Base-by-base conservation (phyloP, 2,797 vertebrate species). In the Sebastes hubbsi region DNA sequence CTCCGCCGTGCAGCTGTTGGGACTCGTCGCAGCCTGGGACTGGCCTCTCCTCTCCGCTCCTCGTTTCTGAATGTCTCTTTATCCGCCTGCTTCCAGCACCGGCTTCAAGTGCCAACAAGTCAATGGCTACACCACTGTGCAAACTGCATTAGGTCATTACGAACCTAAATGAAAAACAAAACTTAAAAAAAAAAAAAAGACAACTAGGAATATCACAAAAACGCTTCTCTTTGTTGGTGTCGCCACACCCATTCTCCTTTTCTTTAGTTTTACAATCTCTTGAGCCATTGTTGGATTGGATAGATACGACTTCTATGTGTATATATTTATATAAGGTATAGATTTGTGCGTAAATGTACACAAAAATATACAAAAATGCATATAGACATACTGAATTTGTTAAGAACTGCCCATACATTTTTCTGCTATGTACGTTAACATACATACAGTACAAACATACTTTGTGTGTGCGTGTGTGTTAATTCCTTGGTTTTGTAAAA, bases 101-200 rank as follows among this genome's bases (percentile, higher is more conserved):
- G 88, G 92, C 89, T 89, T 91, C 94, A 96, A 96, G 96, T 97
- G 96, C 96, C 96, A 96, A 94, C 95, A 96, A 92, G 95, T 96
- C 95, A 94, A 96, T 97, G 96, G 96, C 96, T 96, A 96, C 95
- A 94, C 96, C 95, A 94, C 94, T 97, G 97, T 99, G 98, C 98
- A 99, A 99, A 98, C 96, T 91, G 97, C 97, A 97, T 98, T 97
- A 97, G 96, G 96, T 98, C 97, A 98, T 96, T 95, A 95, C 94
- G 93, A 96, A 97, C 94, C 89, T 88, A 82, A 85, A 88, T 75
- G 71, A 66, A 82, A 86, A 69, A 81, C 30, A 60, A 78, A 67
- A 91, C 90, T 82, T 88, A 87, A 80, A 87, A 92, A 84, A 87
- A 87, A 89, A 8, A 91, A 81, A 91, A 91, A 91, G 46, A 81